Percentiles rank a stretch among this genome's conserved stretches.
Conservation (phyloP, 2,797 vertebrate species). For the Zalophus californianus region DNA sequence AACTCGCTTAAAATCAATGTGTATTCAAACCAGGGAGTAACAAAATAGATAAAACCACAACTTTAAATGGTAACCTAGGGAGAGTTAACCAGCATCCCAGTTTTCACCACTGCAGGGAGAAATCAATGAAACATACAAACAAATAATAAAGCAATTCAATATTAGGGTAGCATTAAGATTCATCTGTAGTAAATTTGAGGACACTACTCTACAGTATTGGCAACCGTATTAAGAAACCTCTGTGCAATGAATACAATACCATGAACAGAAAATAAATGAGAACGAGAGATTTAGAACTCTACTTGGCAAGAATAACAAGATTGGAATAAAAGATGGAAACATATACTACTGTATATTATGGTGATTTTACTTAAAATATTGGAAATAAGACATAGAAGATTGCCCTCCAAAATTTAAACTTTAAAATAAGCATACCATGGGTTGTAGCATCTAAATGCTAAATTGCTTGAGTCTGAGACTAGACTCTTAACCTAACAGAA, state of each 20-base stretch:
- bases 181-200: conserved; percentile 58
- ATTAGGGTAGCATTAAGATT: conserved; percentile 64
- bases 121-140: conserved; percentile 76
- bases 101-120: conserved; percentile 49
- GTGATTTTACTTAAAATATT: conserved; percentile 31
- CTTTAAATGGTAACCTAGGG: conserved; percentile 69
- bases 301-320: not conserved
- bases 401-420: not conserved
- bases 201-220: conserved; percentile 39
- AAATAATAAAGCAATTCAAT: conserved; percentile 73
- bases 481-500: not conserved
- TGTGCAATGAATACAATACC: conserved; percentile 32
- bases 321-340: conserved; percentile 39
- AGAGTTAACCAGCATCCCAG: conserved; percentile 67
- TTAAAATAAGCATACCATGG: not conserved
- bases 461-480: not conserved
- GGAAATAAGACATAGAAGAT: not conserved
- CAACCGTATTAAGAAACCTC: conserved; percentile 49
- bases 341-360: not conserved
- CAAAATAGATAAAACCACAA: conserved; percentile 79
- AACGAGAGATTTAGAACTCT: conserved; percentile 46
- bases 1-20: conserved; percentile 84
- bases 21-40: conserved; percentile 80
- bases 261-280: conserved; percentile 41
- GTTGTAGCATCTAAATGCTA: not conserved